phyloP scores from a whole-genome alignment of 1,140 invertebrate genomes.

The Drosophila funebris region DNA sequence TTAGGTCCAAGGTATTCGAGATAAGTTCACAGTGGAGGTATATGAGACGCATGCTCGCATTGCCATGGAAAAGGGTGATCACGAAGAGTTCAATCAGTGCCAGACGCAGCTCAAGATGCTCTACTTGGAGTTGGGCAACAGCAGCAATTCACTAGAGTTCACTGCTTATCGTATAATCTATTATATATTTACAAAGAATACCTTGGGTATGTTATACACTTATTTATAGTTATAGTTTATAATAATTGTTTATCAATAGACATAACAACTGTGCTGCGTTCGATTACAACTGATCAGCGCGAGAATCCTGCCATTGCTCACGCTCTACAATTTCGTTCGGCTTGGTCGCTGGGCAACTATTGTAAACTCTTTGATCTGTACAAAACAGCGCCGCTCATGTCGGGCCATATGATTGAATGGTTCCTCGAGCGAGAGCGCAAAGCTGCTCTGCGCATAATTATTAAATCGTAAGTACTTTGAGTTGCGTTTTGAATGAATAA shows the following conservation, averaged over 20 bases:
- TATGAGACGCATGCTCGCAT: constrained; percentile 99
- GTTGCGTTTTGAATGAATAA: neutral
- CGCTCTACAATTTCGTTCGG: constrained; percentile 93
- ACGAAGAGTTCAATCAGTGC: constrained; percentile 99
- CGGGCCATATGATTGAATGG: constrained; percentile 98
- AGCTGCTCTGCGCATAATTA: constrained; percentile 93
- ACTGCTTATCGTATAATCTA: constrained; percentile 97
- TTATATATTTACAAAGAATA: constrained; percentile 98
- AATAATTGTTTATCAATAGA: constrained; percentile 86
- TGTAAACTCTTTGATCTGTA: constrained; percentile 96
- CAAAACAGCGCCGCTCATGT: constrained; percentile 94
- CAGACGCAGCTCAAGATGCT: constrained; percentile 98
- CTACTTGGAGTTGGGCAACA: constrained; percentile 90
- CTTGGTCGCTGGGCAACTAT: constrained; percentile 96
- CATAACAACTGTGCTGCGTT: constrained; percentile 94
- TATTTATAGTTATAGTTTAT: neutral
- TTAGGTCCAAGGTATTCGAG: constrained; percentile 96
- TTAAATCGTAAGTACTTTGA: constrained; percentile 95
- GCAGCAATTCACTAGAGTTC: constrained; percentile 92
- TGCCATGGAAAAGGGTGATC: constrained; percentile 98
- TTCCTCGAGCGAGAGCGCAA: constrained; percentile 97
- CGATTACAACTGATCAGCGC: constrained; percentile 91
- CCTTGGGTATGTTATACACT: constrained; percentile 90
- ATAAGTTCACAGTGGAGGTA: constrained; percentile 97
- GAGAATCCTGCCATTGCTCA: constrained; percentile 93